These are phyloP conservation scores for Oscheius myriophilus DNA, from an alignment of 2,888 invertebrate species.

Conservation along the genomic window DNA sequence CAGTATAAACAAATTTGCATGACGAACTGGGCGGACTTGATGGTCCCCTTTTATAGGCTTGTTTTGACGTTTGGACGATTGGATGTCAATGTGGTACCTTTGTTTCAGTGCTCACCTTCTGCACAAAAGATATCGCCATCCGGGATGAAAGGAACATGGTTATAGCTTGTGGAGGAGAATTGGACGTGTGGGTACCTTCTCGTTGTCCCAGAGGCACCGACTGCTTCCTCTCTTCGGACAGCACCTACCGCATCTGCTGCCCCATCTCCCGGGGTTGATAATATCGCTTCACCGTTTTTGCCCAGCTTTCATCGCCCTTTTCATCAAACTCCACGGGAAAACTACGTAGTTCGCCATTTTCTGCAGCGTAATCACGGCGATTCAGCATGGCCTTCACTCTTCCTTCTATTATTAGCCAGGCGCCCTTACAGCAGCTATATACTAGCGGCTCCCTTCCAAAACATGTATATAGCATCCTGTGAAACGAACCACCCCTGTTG, in stretches of 20 bases:
- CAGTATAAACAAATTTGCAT: no score
- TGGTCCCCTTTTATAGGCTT: no score
- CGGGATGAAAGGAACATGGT: slow-evolving; percentile 66
- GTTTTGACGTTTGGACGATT: no score
- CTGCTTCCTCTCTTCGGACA: slow-evolving; percentile 67
- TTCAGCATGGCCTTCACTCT: slow-evolving; percentile 29
- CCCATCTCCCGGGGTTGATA: slow-evolving; percentile 61
- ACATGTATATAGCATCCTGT: slow-evolving; percentile 16
- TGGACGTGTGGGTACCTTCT: slow-evolving; percentile 48
- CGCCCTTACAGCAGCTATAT: slow-evolving; percentile 16
- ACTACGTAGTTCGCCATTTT: slow-evolving; percentile 21
- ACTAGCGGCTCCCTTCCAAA: slow-evolving; percentile 18
- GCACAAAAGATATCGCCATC: slow-evolving; percentile 69
- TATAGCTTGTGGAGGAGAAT: slow-evolving; percentile 66
- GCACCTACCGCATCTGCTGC: slow-evolving; percentile 68
- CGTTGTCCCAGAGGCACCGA: slow-evolving; percentile 66
- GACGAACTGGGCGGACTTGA: no score
- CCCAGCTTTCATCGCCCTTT: slow-evolving; percentile 12
- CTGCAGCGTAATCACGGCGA: slow-evolving; percentile 19
- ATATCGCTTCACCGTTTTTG: neutral
- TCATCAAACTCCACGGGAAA: slow-evolving; percentile 21
- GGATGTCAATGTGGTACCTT: no score
- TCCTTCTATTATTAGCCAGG: slow-evolving; percentile 28
- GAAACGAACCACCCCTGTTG: slow-evolving; percentile 13
- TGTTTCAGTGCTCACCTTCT: slow-evolving; percentile 68